Percentiles rank a stretch among this genome's conserved stretches.
These are phyloP conservation scores for Narcine bancroftii DNA, from an alignment of 2,113 vertebrate genomes.

Conservation along the genomic window DNA sequence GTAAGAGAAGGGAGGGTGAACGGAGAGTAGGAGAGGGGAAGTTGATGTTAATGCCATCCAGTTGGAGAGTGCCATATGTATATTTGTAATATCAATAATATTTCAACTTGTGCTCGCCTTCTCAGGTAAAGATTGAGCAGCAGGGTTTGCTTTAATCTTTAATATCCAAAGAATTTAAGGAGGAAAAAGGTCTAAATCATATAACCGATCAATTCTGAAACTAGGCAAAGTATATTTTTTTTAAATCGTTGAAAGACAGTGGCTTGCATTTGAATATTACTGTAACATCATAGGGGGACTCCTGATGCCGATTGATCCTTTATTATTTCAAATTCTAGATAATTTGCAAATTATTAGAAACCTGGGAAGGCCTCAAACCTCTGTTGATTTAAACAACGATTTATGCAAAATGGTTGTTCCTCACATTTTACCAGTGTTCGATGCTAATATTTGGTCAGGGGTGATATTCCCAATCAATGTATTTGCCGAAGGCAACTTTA, in stretches of 20 bases:
- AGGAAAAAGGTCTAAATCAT: neutral
- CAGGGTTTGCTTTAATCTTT: neutral
- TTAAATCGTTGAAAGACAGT: neutral
- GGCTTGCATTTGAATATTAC: neutral
- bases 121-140: no score
- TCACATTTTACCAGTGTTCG: neutral
- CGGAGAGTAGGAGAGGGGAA: no score
- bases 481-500: neutral
- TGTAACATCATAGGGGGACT: neutral
- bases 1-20: no score
- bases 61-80: no score
- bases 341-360: neutral
- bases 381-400: neutral
- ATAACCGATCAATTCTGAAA: neutral
- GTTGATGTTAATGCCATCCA: no score
- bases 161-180: neutral
- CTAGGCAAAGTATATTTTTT: no score
- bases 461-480: neutral
- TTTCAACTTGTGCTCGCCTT: neutral
- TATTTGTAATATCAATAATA: neutral
- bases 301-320: neutral
- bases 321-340: neutral
- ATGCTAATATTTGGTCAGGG: neutral
- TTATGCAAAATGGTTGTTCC: neutral
- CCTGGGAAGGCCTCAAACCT: neutral